Evolutionary conservation across 2,113 vertebrate species (phyloP).

Genomic region (Corythaeola cristata): DNA sequence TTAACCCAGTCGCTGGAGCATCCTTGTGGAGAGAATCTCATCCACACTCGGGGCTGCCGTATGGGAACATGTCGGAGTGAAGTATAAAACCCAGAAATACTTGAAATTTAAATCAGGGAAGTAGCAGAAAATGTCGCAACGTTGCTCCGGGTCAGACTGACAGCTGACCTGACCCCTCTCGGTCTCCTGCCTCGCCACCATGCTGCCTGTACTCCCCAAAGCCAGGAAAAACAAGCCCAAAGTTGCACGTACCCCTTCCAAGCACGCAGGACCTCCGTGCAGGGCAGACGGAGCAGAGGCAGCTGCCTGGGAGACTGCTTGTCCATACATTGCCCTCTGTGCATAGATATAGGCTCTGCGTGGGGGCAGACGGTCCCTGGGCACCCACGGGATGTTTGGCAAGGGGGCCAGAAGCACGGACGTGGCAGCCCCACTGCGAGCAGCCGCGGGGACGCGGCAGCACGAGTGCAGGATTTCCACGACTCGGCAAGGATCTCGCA

Average conservation of each 20-base stretch:
- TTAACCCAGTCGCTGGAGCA: slow-evolving; percentile 2
- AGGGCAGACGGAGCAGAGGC: neutral
- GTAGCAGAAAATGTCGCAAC: neutral
- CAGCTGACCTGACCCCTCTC: neutral
- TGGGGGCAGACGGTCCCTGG: neutral
- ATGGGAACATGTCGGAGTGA: rapidly evolving
- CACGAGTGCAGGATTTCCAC: neutral
- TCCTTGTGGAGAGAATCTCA: neutral
- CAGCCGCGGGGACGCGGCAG: rapidly evolving
- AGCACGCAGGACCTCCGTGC: rapidly evolving
- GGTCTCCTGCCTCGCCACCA: neutral
- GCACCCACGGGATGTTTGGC: neutral
- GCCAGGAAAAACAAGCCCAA: neutral
- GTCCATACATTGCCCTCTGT: neutral
- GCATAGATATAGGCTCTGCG: neutral
- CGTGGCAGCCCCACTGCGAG: rapidly evolving
- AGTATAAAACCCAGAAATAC: neutral
- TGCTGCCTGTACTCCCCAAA: neutral
- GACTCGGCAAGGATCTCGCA: neutral
- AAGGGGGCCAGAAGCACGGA: neutral
- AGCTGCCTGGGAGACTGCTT: neutral
- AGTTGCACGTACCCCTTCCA: neutral
- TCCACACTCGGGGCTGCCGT: neutral
- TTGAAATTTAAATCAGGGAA: neutral
- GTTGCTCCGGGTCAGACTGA: neutral